Conservation (phyloP, 2,797 vertebrate species). For the Chaetophractus vellerosus region DNA sequence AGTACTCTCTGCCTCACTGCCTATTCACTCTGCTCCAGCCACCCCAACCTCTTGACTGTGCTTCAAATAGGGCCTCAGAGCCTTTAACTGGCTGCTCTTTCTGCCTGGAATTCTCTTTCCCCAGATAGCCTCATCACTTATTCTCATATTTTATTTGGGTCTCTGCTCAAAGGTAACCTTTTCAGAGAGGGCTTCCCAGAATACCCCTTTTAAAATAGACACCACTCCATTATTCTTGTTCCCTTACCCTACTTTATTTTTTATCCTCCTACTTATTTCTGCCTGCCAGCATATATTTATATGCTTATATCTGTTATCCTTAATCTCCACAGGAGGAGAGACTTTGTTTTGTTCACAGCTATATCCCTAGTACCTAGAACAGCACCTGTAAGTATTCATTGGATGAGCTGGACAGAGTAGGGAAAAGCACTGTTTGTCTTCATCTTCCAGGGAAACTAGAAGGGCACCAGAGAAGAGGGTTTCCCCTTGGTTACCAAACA, state of each 20-base stretch:
- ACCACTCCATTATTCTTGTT: not conserved
- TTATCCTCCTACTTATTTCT: not conserved
- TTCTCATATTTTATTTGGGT: not conserved
- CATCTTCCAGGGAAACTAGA: not conserved
- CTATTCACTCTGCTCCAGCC: not conserved
- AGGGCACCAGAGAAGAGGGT: not conserved
- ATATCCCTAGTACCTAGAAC: not conserved
- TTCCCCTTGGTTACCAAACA: not conserved
- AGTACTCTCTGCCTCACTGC: not conserved
- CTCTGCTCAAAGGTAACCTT: not conserved
- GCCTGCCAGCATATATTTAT: no score
- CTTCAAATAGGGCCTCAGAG: not conserved
- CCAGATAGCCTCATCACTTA: not conserved
- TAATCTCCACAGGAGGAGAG: not conserved
- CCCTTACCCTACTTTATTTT: not conserved
- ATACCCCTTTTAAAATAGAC: not conserved
- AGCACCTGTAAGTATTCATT: accelerated
- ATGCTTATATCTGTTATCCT: not conserved
- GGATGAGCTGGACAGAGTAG: not conserved
- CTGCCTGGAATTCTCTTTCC: not conserved
- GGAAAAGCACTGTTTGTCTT: not conserved
- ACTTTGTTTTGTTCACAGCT: not conserved
- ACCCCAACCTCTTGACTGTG: not conserved
- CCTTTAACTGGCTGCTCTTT: not conserved
- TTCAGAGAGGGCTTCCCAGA: not conserved